phyloP scores from a whole-genome alignment of 2,113 vertebrate species.

The Chloropsis cyanopogon region DNA sequence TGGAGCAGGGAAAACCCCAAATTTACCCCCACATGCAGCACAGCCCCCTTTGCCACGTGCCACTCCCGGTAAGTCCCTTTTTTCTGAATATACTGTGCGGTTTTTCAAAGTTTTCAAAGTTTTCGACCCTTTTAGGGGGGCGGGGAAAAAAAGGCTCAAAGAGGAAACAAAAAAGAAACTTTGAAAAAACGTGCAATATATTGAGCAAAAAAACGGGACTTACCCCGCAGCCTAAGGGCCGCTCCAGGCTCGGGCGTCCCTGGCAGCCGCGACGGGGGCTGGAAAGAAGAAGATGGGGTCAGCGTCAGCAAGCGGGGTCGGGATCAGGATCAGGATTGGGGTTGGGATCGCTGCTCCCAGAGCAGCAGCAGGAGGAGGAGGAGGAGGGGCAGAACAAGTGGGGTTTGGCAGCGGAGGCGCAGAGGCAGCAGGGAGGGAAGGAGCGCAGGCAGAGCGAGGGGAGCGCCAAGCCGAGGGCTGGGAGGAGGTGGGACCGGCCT shows the following conservation, averaged over 20 bases:
- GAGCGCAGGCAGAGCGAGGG: not conserved
- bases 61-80: conserved; percentile 43
- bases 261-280: not conserved
- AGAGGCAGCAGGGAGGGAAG: not conserved
- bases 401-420: not conserved
- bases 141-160: not conserved
- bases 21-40: not conserved
- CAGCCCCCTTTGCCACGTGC: not conserved
- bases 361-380: not conserved
- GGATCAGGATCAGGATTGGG: not conserved
- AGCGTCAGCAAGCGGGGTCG: not conserved
- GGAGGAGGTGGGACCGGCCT: not conserved
- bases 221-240: conserved; percentile 38
- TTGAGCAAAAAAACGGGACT: conserved; percentile 60
- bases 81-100: conserved; percentile 68
- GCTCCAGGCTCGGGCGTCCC: conserved; percentile 20
- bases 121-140: not conserved
- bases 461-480: not conserved
- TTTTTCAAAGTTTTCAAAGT: conserved; percentile 62
- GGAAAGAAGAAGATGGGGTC: conserved; percentile 49
- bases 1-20: not conserved
- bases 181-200: conserved; percentile 72
- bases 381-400: not conserved
- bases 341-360: not conserved
- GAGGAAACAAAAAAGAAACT: conserved; percentile 60